Percentiles rank a stretch among this genome's conserved stretches.
Conservation (phyloP, 2,113 vertebrate genomes). For the Neofelis nebulosa region DNA sequence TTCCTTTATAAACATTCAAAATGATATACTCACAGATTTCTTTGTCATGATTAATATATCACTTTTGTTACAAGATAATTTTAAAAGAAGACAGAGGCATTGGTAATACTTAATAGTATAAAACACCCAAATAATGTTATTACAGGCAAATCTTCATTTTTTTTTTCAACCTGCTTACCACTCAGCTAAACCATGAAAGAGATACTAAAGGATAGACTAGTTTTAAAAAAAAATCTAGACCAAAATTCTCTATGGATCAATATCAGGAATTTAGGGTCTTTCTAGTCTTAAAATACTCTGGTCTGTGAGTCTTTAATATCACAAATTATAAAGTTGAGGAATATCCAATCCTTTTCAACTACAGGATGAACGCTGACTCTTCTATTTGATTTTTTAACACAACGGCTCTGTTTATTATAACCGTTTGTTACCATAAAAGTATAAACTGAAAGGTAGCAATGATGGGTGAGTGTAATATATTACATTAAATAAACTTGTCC, state of each 20-base stretch:
- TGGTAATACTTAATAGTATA: background rate
- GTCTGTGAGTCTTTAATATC: background rate
- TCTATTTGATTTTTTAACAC: conserved; percentile 81
- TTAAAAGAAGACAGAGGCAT: background rate
- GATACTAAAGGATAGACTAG: too few species aligned
- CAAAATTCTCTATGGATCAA: background rate
- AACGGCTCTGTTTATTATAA: conserved; percentile 83
- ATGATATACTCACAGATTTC: background rate
- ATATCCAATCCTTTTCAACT: conserved; percentile 21
- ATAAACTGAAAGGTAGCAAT: conserved; percentile 86
- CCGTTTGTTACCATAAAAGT: conserved; percentile 86
- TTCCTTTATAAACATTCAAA: background rate
- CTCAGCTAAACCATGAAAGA: background rate
- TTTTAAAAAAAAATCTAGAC: background rate
- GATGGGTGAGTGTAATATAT: conserved; percentile 83
- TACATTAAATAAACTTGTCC: conserved; percentile 86
- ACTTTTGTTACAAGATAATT: background rate
- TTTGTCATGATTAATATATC: background rate
- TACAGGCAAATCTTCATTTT: background rate
- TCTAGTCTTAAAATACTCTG: background rate
- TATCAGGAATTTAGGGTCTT: background rate
- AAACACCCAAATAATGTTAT: background rate
- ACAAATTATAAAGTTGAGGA: background rate
- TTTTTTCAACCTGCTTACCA: background rate
- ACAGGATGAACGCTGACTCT: conserved; percentile 52